Conservation (phyloP, 2,113 vertebrate genomes). For the Petrocephalus microphthalmus region DNA sequence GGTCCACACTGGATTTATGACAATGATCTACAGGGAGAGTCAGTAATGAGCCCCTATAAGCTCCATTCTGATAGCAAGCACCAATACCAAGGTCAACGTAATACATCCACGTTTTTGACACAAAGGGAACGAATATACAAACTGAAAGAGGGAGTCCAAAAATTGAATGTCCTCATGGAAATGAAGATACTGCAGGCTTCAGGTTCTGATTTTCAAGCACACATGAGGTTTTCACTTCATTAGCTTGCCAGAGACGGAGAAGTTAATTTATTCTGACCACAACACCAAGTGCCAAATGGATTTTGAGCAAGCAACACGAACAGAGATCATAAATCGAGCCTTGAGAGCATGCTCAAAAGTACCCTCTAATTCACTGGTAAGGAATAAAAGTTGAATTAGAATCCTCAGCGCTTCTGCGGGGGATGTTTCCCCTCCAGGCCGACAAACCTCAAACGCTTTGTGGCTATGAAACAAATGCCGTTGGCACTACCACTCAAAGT, state of each 20-base stretch:
- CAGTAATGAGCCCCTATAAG: neutral
- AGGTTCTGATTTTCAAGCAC: neutral
- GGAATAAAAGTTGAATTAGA: constrained; percentile 32
- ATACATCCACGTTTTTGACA: neutral
- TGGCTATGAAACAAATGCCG: neutral
- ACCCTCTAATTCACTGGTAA: constrained; percentile 32
- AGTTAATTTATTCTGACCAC: constrained; percentile 30
- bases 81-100: neutral
- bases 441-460: neutral
- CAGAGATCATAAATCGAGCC: constrained; percentile 28
- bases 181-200: neutral
- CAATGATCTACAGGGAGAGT: neutral
- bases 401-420: constrained; percentile 25
- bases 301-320: constrained; percentile 25
- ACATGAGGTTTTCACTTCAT: neutral
- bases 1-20: neutral
- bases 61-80: neutral
- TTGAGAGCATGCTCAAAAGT: constrained; percentile 33
- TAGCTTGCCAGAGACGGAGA: constrained; percentile 19
- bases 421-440: neutral
- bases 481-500: neutral
- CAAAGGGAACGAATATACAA: neutral
- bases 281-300: constrained; percentile 19
- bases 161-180: neutral
- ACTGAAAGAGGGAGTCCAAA: neutral